These are phyloP conservation scores for Chaetura pelagica DNA, from an alignment of 2,113 vertebrate genomes.

Conservation along the genomic window DNA sequence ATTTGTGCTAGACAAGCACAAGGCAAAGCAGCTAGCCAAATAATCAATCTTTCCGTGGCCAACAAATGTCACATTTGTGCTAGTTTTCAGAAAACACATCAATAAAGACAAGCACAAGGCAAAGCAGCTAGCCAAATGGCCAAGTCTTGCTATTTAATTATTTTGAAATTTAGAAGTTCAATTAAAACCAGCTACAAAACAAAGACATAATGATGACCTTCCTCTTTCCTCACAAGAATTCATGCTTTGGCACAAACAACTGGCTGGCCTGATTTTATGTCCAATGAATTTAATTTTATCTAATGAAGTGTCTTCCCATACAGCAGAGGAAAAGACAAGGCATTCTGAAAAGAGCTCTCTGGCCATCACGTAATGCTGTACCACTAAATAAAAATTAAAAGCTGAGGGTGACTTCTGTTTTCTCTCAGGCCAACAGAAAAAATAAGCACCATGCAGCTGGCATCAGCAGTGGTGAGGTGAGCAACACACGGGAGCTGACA, in stretches of 20 bases:
- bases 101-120: constrained; percentile 42
- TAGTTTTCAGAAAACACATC: constrained; percentile 13
- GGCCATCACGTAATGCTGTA: background rate
- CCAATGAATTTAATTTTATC: background rate
- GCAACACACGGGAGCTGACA: background rate
- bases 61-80: constrained; percentile 24
- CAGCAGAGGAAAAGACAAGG: background rate
- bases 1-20: constrained; percentile 40
- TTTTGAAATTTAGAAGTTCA: constrained; percentile 22
- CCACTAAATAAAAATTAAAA: background rate
- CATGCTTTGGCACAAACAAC: constrained; percentile 24
- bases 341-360: background rate
- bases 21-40: constrained; percentile 37
- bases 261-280: constrained; percentile 12
- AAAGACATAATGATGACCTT: constrained; percentile 37
- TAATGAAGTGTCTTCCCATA: background rate
- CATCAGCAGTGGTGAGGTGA: background rate
- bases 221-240: constrained; percentile 25
- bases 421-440: background rate
- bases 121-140: constrained; percentile 38
- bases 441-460: background rate
- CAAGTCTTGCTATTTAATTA: constrained; percentile 59
- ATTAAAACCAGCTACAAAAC: constrained; percentile 42
- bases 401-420: background rate
- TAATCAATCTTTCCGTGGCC: background rate